These are phyloP conservation scores for Acropternis orthonyx DNA, from an alignment of 2,797 vertebrate genomes.

Conservation along the genomic window DNA sequence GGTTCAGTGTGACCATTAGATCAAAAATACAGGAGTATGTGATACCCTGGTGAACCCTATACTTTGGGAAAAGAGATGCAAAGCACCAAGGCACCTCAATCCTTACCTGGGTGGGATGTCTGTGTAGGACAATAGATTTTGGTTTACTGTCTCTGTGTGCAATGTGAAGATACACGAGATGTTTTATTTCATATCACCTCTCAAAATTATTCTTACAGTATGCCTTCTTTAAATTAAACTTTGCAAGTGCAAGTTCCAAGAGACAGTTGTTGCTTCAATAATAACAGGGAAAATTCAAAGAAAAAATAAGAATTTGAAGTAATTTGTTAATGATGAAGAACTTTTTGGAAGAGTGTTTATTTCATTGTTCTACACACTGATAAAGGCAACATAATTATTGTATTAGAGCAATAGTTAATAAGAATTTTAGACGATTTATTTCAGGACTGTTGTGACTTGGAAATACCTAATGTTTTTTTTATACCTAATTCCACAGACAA, in stretches of 20 bases:
- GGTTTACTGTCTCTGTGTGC: neutral
- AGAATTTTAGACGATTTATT: neutral
- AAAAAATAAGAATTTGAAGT: neutral
- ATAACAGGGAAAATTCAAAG: neutral
- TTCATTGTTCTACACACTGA: neutral
- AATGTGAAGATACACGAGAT: neutral
- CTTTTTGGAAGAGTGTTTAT: neutral
- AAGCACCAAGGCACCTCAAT: neutral
- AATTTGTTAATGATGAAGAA: neutral
- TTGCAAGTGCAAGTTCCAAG: neutral
- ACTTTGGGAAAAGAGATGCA: neutral
- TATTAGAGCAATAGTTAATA: neutral
- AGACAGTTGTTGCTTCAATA: neutral
- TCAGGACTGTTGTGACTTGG: neutral
- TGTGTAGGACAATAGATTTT: neutral
- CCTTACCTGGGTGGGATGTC: neutral
- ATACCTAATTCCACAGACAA: neutral
- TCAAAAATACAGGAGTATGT: fast-evolving
- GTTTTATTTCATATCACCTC: neutral
- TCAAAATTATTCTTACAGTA: neutral
- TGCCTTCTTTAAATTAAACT: neutral
- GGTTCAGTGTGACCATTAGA: neutral
- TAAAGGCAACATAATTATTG: neutral
- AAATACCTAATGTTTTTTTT: neutral
- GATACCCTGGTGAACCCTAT: neutral